phyloP scores from a whole-genome alignment of 1,140 invertebrate genomes.

The Pseudomyrmex concolor region DNA sequence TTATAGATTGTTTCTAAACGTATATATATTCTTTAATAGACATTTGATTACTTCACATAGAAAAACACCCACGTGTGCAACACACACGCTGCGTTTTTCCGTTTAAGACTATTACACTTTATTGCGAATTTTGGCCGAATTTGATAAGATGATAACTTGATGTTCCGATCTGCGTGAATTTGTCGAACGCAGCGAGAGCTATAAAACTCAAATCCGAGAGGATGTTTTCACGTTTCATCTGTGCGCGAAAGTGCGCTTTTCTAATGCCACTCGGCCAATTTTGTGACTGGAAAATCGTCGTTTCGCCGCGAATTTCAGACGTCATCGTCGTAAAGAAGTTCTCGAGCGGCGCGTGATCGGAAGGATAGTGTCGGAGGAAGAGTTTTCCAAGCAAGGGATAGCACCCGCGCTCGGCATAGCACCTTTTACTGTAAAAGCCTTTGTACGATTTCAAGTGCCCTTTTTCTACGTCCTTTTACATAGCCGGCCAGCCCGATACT shows the following conservation, averaged over 20 bases:
- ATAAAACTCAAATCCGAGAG: conserved; percentile 31
- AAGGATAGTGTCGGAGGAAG: conserved; percentile 38
- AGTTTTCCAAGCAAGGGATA: conserved; percentile 34
- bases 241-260: conserved; percentile 21
- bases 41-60: too few relatives aligned
- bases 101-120: background rate
- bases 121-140: too few relatives aligned
- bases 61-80: too few relatives aligned
- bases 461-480: conserved; percentile 36
- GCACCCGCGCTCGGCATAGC: conserved; percentile 2
- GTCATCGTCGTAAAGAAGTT: conserved; percentile 66
- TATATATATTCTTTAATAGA: too few relatives aligned
- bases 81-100: too few relatives aligned
- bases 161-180: background rate
- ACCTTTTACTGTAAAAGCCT: conserved; percentile 64
- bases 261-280: conserved; percentile 45
- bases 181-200: background rate
- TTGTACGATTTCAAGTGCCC: conserved; percentile 69
- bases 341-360: conserved; percentile 65
- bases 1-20: too few relatives aligned
- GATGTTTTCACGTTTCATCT: conserved; percentile 15
- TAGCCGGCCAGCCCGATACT: conserved; percentile 21
- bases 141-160: background rate
- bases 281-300: conserved; percentile 41
- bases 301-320: conserved; percentile 40